Evolutionary conservation across 2,888 invertebrate genomes (phyloP).

Genomic region (Polylopha cassiicola): DNA sequence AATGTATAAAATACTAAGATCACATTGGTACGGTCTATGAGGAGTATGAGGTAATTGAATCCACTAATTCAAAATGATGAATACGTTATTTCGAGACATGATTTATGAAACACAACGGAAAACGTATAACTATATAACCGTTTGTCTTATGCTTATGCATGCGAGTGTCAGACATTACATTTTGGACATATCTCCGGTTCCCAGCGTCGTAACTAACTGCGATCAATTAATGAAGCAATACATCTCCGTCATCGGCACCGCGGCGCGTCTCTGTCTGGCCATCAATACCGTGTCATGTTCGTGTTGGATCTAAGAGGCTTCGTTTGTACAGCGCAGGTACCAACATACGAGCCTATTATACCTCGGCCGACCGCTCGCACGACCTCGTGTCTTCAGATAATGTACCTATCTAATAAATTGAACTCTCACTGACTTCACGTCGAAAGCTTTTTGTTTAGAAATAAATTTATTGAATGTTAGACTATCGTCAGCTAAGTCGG

Average conservation of each 20-base stretch:
- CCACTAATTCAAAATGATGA: too few relatives aligned
- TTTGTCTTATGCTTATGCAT: too few relatives aligned
- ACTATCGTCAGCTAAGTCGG: too few relatives aligned
- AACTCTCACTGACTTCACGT: too few relatives aligned
- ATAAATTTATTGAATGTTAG: too few relatives aligned
- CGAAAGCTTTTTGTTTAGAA: too few relatives aligned
- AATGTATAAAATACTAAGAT: too few relatives aligned
- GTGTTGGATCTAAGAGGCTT: constrained; percentile 30
- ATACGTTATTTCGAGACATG: too few relatives aligned
- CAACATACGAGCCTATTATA: constrained; percentile 28
- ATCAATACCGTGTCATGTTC: constrained; percentile 36
- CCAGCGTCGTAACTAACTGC: constrained; percentile 32
- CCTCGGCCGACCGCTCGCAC: constrained; percentile 30
- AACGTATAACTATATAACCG: too few relatives aligned
- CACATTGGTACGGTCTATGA: too few relatives aligned
- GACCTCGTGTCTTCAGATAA: constrained; percentile 28
- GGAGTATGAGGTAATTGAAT: too few relatives aligned
- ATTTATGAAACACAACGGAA: too few relatives aligned
- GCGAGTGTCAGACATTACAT: constrained; percentile 9
- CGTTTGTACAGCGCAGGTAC: constrained; percentile 28
- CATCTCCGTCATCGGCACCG: constrained; percentile 44
- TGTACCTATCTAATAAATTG: constrained; percentile 10
- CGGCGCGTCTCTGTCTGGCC: constrained; percentile 35
- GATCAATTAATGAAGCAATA: constrained; percentile 48
- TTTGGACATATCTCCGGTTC: constrained; percentile 14